These are phyloP conservation scores for Lepidochrysops patricia DNA, from an alignment of 2,888 invertebrate species.

Conservation along the genomic window DNA sequence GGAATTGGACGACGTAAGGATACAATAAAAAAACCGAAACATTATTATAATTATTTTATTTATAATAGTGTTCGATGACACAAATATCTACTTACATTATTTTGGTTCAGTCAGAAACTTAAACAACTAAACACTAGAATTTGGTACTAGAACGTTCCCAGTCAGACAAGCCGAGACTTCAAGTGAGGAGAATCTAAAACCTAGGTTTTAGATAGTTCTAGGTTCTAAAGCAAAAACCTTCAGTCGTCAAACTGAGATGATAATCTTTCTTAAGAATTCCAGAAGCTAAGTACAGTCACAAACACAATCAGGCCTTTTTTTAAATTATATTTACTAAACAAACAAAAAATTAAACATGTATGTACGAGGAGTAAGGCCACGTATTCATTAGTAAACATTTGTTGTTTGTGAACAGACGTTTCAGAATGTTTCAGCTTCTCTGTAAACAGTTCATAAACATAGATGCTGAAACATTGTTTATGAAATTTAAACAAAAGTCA, in stretches of 20 bases:
- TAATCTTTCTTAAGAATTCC: not conserved
- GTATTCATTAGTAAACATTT: no score
- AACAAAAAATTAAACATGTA: no score
- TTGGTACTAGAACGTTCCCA: slow-evolving; percentile 47
- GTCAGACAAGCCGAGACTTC: not conserved
- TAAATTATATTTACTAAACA: no score
- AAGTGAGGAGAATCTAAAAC: not conserved
- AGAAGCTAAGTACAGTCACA: not conserved
- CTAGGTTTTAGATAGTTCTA: not conserved
- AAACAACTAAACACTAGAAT: slow-evolving; percentile 65
- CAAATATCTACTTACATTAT: slow-evolving; percentile 58
- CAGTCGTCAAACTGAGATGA: not conserved
- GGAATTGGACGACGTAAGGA: not conserved
- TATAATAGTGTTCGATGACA: slow-evolving; percentile 63
- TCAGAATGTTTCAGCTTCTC: no score
- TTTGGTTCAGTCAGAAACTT: slow-evolving; percentile 75
- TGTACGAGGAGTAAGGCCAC: no score
- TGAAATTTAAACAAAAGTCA: no score
- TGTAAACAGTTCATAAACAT: no score
- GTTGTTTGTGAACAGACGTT: no score
- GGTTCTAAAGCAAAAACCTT: not conserved
- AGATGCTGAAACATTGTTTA: no score
- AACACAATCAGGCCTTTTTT: not conserved
- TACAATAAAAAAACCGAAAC: not conserved
- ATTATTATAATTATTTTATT: slow-evolving; percentile 26